Evolutionary conservation across 2,797 vertebrate species (phyloP).

Genomic region (Melanogrammus aeglefinus): DNA sequence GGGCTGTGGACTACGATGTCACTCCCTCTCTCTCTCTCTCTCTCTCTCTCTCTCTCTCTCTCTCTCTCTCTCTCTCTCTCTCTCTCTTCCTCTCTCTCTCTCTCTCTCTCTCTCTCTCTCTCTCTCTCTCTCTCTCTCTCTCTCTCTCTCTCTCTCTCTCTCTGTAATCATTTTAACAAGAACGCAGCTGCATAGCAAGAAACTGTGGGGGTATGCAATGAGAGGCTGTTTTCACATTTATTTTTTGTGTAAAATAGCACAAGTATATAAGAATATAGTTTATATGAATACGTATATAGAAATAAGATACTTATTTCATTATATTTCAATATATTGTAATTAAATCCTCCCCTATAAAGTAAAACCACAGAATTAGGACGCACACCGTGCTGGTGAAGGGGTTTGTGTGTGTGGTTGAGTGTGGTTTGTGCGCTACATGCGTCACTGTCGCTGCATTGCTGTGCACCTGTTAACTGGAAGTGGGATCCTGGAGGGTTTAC

Average conservation of each 20-base stretch:
- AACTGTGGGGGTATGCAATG: not conserved
- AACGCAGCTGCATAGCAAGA: conserved; percentile 5
- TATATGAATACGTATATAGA: no score
- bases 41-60: conserved; percentile 6
- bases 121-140: conserved; percentile 27
- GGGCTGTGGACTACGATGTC: conserved; percentile 54
- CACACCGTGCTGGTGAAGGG: no score
- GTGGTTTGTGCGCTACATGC: not conserved
- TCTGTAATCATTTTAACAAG: conserved; percentile 5
- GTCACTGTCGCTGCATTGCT: conserved; percentile 54
- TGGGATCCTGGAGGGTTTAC: not conserved
- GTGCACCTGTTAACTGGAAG: conserved; percentile 65
- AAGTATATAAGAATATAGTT: not conserved
- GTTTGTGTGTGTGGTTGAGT: not conserved
- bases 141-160: not conserved
- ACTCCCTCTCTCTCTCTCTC: conserved; percentile 7
- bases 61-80: conserved; percentile 24
- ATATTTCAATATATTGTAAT: no score
- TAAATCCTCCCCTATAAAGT: not conserved
- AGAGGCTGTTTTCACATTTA: not conserved
- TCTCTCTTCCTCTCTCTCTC: conserved; percentile 9
- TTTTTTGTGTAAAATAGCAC: not conserved
- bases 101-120: conserved; percentile 17
- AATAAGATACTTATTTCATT: not conserved
- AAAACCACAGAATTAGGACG: not conserved